These are phyloP conservation scores for Conistra vaccinii DNA, from an alignment of 2,888 invertebrate genomes.

Conservation along the genomic window DNA sequence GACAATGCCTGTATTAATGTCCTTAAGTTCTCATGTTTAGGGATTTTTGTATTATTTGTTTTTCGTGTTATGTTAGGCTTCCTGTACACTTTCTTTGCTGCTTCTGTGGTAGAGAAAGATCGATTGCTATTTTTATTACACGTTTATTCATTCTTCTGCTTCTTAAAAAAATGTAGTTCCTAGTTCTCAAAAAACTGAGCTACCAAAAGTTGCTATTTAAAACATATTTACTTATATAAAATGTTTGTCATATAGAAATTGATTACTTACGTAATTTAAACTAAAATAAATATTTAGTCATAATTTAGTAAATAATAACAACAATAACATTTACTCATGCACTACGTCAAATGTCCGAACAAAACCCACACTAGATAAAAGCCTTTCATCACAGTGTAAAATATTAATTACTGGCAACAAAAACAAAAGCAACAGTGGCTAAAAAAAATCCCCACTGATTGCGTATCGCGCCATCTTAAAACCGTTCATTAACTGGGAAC, in stretches of 20 bases:
- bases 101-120: neutral
- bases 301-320: neutral
- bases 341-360: neutral
- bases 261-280: too few relatives aligned
- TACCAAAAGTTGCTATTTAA: too few relatives aligned
- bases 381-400: conserved; percentile 19
- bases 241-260: too few relatives aligned
- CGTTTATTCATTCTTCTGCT: neutral
- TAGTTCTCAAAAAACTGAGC: too few relatives aligned
- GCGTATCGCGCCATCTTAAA: conserved; percentile 62
- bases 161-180: neutral
- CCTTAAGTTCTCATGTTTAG: conserved; percentile 58
- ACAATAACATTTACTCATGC: neutral
- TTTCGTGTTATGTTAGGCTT: conserved; percentile 34
- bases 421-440: conserved; percentile 37
- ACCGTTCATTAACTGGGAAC: conserved; percentile 70
- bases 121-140: neutral
- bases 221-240: too few relatives aligned
- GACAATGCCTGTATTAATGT: conserved; percentile 78
- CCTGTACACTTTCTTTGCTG: conserved; percentile 25
- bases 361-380: conserved; percentile 3
- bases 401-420: conserved; percentile 38
- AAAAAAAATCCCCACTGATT: conserved; percentile 45
- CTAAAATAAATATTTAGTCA: neutral
- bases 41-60: conserved; percentile 52